A percentile compares a stretch with the other conserved stretches of the same genome.
Evolutionary conservation across 1,140 invertebrate species (phyloP).

Genomic region (Mamestra configurata): DNA sequence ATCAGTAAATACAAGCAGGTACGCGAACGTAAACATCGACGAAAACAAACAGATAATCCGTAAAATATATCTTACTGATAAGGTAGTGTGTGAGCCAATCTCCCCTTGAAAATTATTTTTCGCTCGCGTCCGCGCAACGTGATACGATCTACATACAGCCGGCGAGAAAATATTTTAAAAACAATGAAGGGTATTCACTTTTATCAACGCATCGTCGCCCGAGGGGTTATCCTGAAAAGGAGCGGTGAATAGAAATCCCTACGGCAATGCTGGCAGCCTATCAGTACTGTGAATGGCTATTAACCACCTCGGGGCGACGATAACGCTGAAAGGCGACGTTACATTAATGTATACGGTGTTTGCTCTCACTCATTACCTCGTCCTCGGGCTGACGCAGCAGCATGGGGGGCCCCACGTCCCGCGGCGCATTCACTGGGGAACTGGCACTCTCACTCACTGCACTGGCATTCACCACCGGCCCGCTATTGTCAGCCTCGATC

Average conservation of each 20-base stretch:
- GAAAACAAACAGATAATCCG: slow-evolving; percentile 58
- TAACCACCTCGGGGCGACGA: slow-evolving; percentile 79
- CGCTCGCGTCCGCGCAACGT: slow-evolving; percentile 58
- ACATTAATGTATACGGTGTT: slow-evolving; percentile 65
- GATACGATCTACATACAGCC: slow-evolving; percentile 72
- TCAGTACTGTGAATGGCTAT: slow-evolving; percentile 76
- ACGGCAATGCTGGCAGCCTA: slow-evolving; percentile 68
- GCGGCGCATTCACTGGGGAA: slow-evolving; percentile 65
- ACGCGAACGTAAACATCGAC: slow-evolving; percentile 52
- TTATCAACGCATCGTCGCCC: slow-evolving; percentile 79
- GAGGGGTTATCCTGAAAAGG: slow-evolving; percentile 72
- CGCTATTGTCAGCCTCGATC: slow-evolving; percentile 67
- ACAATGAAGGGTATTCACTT: slow-evolving; percentile 79
- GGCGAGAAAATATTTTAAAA: slow-evolving; percentile 76
- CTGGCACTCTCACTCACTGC: slow-evolving; percentile 79
- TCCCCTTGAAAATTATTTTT: slow-evolving; percentile 70
- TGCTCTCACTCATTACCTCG: slow-evolving; percentile 77
- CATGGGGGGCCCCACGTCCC: slow-evolving; percentile 79
- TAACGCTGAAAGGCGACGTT: slow-evolving; percentile 72
- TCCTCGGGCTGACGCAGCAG: slow-evolving; percentile 76
- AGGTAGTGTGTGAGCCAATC: slow-evolving; percentile 63
- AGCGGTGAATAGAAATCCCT: slow-evolving; percentile 70
- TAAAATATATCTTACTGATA: slow-evolving; percentile 70
- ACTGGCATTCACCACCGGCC: slow-evolving; percentile 71
- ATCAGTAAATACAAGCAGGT: slow-evolving; percentile 6